Evolutionary conservation across 2,113 vertebrate species (phyloP).

Genomic region (Pogonocichla stellata): DNA sequence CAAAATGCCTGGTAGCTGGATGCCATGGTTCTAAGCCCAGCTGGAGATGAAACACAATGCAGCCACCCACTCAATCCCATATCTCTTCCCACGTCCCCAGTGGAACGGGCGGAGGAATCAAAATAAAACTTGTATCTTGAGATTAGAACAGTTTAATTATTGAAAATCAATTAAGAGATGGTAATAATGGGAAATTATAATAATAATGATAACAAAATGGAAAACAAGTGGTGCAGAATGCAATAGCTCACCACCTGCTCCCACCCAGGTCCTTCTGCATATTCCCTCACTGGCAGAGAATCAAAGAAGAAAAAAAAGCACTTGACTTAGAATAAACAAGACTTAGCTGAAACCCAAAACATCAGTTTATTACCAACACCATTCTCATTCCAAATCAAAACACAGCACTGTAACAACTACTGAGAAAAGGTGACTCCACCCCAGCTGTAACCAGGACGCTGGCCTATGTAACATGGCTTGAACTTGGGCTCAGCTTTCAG

Average conservation of each 20-base stretch:
- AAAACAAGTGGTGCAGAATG: background rate
- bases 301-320: background rate
- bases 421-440: background rate
- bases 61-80: background rate
- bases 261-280: background rate
- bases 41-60: background rate
- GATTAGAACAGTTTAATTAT: background rate
- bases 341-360: background rate
- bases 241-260: background rate
- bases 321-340: background rate
- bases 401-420: background rate
- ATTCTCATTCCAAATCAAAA: background rate
- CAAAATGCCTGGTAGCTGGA: background rate
- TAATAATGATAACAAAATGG: background rate
- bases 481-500: background rate
- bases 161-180: background rate
- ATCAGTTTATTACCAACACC: background rate
- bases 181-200: background rate
- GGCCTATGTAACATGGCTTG: fast-evolving
- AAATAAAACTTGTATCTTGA: background rate
- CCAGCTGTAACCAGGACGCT: too few relatives aligned
- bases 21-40: background rate
- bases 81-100: background rate
- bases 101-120: fast-evolving
- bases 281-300: background rate